Percentiles rank a stretch among this genome's conserved stretches.
Evolutionary conservation across 2,113 vertebrate genomes (phyloP).

Genomic region (Chlorocebus sabaeus): DNA sequence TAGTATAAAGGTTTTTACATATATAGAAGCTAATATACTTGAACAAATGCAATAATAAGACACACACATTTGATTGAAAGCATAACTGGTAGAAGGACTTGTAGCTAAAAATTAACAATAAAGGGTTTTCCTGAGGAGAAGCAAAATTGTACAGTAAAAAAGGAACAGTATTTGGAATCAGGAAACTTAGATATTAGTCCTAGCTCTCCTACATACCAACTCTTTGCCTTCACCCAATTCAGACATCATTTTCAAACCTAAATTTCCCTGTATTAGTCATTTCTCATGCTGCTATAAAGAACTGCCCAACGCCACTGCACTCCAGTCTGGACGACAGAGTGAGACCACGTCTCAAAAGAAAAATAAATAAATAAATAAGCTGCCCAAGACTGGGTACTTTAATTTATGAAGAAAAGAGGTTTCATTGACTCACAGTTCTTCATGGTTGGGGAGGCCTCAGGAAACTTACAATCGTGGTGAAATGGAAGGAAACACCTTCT

Average conservation of each 20-base stretch:
- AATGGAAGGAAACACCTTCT: no score
- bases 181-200: neutral
- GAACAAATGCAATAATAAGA: neutral
- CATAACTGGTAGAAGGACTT: neutral
- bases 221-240: neutral
- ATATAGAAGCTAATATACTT: neutral
- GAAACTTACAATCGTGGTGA: no score
- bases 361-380: no score
- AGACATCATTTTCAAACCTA: neutral
- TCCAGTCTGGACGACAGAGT: no score
- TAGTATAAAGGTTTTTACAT: neutral
- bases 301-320: no score
- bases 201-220: neutral
- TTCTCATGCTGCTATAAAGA: no score
- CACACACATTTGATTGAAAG: neutral
- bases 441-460: no score
- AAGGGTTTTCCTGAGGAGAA: neutral
- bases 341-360: no score
- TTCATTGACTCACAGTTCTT: no score
- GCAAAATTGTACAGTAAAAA: neutral
- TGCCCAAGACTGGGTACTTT: no score
- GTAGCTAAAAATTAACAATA: neutral
- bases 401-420: no score
- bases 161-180: neutral
- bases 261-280: neutral